Evolutionary conservation across 2,797 vertebrate genomes (phyloP), one percentile per base, ranked within the genome.

Genomic region (Lithobates pipiens): DNA sequence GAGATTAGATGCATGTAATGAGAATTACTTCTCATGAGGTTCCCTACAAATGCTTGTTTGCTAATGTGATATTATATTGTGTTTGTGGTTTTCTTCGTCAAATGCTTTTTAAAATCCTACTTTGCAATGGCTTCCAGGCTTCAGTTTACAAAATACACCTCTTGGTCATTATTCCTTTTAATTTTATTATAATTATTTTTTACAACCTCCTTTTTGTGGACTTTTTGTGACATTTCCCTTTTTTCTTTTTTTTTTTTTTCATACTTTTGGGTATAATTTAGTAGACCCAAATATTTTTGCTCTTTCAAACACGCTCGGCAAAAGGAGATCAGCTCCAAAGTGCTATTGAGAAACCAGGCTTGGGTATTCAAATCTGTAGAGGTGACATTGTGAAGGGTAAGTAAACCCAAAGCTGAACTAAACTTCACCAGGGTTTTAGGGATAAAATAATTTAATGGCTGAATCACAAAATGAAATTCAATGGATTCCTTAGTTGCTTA

Each of bases 291-390:
- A 50, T 61, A 69, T 87, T 87, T 86, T 87, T 87, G 63, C 27
- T 76, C 81, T 87, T 87, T 87, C 63, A 87, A 78, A 80, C 71
- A 76, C 86, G 76, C 86, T 87, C 63, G 46, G 81, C 81, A 76
- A 77, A 67, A 75, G 85, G 80, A 74, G 69, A 86, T 61, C 76
- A 75, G 57, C 50, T 80, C 76, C 71, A 63, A 73, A 21, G 34
- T 36, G 46, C 23, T 39, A 54, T 44, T 65, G 39, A 76, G 71
- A 44, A 44, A 87, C 29, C 81, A 80, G 81, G 61, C 10, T 68
- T 82, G 54, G 57, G 42, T 77, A 72, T 82, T 36, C 57, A 46
- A 57, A 76, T 57, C 10, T 61, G 39, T 32, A 57, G 23, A 15
- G 15, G 3, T 44, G 11, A 71, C 32, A 36, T 72, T 50, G 34